Base-by-base conservation (phyloP, 2,888 invertebrate species). In the Ophraella communa region DNA sequence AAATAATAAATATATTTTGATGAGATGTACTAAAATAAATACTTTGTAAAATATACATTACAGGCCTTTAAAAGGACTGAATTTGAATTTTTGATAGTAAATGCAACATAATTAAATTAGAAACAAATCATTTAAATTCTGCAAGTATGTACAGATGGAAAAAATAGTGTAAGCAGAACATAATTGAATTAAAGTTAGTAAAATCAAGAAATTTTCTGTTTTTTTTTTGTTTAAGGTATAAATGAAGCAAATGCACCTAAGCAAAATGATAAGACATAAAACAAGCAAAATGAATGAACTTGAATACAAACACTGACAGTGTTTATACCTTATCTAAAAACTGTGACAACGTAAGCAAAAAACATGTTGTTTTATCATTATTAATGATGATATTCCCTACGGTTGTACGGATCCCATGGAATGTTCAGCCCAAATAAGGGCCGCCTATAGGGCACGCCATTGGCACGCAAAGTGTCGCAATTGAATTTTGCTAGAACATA, bases 401-500 rank as follows among this genome's bases (percentile, higher is more conserved):
- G 78, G 74, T 78, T 74, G 69, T 70, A 72, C 63, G 55, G 65
- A 62, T 68, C 67, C 68, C 51, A 64, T 42, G 52, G 51, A 68
- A 70, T 71, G 71, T 69, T 75, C 75, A 67, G 68, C 67, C 67
- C 62, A 55, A 51, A n/a, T n/a, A n/a, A 56, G 61, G 68, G 60
- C 68, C 66, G 53, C 64, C 52, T 44, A 52, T 52, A 60, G 57
- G 62, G 68, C 68, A 72, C 71, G 68, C 65, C 73, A 69, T 67
- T 71, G 72, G 72, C 72, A 68, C 70, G 71, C 72, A 71, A 71
- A 74, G 72, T 74, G 59, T 62, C 67, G 39, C 39, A 39, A 39
- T 39, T 39, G 17, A 39, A 73, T 72, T 72, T 71, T 72, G 80
- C 81, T 81, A 81, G 78, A 81, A 81, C 81, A 81, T 79, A 80